These are phyloP conservation scores for Plestiodon gilberti DNA, from an alignment of 2,113 vertebrate genomes.

Conservation along the genomic window DNA sequence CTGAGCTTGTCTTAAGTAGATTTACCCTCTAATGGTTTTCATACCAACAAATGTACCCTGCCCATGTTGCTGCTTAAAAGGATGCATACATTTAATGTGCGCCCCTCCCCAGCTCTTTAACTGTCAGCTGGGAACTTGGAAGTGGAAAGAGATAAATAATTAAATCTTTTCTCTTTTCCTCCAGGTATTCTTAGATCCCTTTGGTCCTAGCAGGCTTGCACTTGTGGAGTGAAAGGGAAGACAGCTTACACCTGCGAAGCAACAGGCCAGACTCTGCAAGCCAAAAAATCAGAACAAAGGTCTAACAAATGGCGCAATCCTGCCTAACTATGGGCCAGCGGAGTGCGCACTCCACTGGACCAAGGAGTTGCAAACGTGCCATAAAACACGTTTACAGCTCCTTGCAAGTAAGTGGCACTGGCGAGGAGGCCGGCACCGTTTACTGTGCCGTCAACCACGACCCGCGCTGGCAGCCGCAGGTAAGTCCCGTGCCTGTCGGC, in stretches of 20 bases:
- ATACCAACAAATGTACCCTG: constrained; percentile 27
- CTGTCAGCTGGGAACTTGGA: background rate
- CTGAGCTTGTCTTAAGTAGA: constrained; percentile 55
- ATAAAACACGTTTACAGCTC: too few species aligned
- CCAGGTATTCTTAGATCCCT: background rate
- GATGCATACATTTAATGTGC: constrained; percentile 29
- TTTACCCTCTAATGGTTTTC: constrained; percentile 62
- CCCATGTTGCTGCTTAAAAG: constrained; percentile 50
- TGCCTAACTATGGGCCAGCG: too few species aligned
- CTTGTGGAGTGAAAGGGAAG: background rate
- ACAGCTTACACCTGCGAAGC: background rate
- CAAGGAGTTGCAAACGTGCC: too few species aligned
- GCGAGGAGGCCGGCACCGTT: too few species aligned
- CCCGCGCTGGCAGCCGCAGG: too few species aligned
- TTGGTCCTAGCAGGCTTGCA: background rate
- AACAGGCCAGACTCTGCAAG: background rate
- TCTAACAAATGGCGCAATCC: too few species aligned
- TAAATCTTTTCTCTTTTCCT: constrained; percentile 35
- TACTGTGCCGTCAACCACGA: too few species aligned
- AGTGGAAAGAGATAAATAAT: constrained; percentile 43
- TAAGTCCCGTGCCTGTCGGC: too few species aligned
- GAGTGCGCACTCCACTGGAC: too few species aligned
- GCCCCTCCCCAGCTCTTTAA: constrained; percentile 40
- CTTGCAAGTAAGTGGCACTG: too few species aligned
- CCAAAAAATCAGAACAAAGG: background rate